These are phyloP conservation scores for Oreochromis tanganicae DNA, from an alignment of 2,113 vertebrate genomes.

Conservation along the genomic window DNA sequence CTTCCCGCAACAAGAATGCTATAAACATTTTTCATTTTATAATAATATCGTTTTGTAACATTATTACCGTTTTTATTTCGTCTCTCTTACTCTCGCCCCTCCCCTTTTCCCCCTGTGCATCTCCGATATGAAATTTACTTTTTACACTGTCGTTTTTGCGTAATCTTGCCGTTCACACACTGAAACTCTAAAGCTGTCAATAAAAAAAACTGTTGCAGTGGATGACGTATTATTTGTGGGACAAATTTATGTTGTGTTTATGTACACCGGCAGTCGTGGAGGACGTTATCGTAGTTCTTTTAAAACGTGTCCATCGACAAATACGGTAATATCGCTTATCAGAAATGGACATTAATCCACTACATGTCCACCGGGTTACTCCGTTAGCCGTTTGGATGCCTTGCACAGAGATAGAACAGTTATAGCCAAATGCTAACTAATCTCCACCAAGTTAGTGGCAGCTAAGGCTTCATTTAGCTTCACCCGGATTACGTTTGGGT, in stretches of 20 bases:
- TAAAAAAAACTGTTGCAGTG: not conserved
- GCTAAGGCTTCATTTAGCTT: not conserved
- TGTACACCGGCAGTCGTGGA: not conserved
- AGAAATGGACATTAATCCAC: not conserved
- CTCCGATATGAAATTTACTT: not conserved
- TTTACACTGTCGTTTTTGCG: not conserved
- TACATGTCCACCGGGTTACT: not conserved
- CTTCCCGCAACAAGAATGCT: not conserved
- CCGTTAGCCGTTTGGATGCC: not conserved
- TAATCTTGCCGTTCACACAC: not conserved
- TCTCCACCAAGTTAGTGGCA: not conserved
- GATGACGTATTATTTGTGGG: conserved; percentile 61
- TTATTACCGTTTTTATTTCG: not conserved
- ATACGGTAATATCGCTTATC: conserved; percentile 8
- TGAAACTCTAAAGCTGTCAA: not conserved
- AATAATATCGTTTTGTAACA: not conserved
- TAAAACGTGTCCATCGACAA: not conserved
- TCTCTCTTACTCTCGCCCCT: not conserved
- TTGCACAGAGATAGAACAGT: not conserved
- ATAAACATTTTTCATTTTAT: not conserved
- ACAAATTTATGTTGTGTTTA: not conserved
- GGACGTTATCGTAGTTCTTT: not conserved
- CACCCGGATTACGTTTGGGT: not conserved
- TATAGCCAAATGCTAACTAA: not conserved
- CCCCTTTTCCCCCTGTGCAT: not conserved